Conservation (phyloP, 1,140 invertebrate genomes). For the Rhynchophorus ferrugineus region DNA sequence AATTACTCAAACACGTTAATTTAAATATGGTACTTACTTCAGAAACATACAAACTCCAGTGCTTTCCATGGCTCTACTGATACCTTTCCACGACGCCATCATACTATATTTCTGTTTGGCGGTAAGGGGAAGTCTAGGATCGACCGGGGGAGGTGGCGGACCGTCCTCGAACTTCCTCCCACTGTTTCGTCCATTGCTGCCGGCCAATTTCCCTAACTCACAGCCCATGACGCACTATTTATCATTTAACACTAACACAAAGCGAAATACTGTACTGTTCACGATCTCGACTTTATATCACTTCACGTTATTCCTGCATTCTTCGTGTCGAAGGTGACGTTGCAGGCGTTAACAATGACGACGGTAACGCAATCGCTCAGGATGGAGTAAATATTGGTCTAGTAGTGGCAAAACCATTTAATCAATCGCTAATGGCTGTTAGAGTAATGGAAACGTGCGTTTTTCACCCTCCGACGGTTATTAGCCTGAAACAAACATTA, state of each 20-base stretch:
- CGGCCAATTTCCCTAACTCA: conserved; percentile 64
- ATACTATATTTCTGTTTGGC: conserved; percentile 82
- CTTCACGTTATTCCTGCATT: too few relatives aligned
- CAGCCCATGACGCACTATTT: conserved; percentile 55
- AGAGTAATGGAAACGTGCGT: too few relatives aligned
- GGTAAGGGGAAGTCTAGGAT: conserved; percentile 72
- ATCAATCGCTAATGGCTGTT: background rate
- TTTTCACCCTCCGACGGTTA: background rate
- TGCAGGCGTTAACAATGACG: too few relatives aligned
- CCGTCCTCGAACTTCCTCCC: conserved; percentile 36
- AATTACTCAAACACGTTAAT: too few relatives aligned
- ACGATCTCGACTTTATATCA: too few relatives aligned
- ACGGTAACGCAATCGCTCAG: too few relatives aligned
- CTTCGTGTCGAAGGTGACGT: too few relatives aligned
- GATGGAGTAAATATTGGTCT: background rate
- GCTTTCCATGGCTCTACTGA: conserved; percentile 75
- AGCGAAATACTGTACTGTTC: background rate
- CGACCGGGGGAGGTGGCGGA: conserved; percentile 55
- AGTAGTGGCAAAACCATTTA: background rate
- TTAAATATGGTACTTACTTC: conserved; percentile 73
- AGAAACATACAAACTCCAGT: conserved; percentile 87
- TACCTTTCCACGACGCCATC: conserved; percentile 83
- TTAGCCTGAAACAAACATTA: background rate
- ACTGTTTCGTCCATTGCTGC: conserved; percentile 43
- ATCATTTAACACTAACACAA: background rate